A percentile compares a stretch with the other conserved stretches of the same genome.
Evolutionary conservation across 1,140 invertebrate species (phyloP).

Genomic region (Drosophila sp.): DNA sequence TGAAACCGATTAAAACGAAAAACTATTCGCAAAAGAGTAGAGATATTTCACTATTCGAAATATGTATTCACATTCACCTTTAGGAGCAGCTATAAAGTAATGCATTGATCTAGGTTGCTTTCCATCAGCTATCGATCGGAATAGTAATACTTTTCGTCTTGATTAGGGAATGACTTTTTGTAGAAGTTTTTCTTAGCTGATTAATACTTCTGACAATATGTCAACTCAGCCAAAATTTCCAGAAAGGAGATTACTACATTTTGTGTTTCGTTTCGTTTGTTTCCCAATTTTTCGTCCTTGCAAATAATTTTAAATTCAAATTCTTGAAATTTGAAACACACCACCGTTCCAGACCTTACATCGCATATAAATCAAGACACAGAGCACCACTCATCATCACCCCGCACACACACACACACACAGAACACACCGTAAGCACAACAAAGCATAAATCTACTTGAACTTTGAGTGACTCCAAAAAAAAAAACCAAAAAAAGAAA

Average conservation of each 20-base stretch:
- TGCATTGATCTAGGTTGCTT: no score
- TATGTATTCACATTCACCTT: no score
- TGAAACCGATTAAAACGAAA: no score
- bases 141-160: no score
- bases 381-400: constrained; percentile 9
- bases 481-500: neutral
- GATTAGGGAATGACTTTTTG: no score
- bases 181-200: no score
- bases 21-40: no score
- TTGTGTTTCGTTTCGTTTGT: neutral
- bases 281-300: neutral
- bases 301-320: neutral
- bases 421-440: constrained; percentile 61
- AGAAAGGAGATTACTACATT: neutral
- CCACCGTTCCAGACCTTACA: neutral
- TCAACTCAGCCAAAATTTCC: no score
- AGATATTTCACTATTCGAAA: no score
- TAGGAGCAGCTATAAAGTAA: no score
- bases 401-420: constrained; percentile 46
- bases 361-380: neutral
- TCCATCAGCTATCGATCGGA: no score
- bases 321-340: neutral
- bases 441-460: constrained; percentile 69
- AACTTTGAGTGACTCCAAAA: constrained; percentile 22
- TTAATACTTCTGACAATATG: no score